Conservation (phyloP, 2,113 vertebrate genomes). For the Aleadryas rufinucha region DNA sequence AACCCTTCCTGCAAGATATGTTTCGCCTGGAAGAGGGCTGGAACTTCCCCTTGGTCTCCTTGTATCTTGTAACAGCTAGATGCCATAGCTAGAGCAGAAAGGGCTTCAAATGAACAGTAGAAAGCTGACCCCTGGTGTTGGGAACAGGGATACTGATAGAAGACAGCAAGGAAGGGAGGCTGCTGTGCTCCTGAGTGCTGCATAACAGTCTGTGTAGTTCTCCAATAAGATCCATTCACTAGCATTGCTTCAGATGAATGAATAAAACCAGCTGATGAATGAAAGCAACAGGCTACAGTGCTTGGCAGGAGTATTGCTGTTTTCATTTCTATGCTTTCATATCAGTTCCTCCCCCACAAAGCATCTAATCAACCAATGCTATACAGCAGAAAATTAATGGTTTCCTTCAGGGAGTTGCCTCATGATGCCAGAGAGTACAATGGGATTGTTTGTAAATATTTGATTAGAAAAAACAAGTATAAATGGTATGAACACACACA, state of each 20-base stretch:
- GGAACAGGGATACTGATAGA: not conserved
- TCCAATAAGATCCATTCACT: not conserved
- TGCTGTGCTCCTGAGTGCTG: not conserved
- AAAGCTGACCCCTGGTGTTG: conserved; percentile 31
- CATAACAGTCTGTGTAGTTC: not conserved
- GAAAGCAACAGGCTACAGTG: conserved; percentile 10
- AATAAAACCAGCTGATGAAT: not conserved
- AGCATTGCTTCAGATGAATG: not conserved
- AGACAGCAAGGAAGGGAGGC: not conserved
- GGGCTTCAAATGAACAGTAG: not conserved
- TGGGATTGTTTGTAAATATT: conserved; percentile 40
- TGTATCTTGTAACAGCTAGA: not conserved
- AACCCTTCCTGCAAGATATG: not conserved
- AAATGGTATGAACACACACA: not conserved
- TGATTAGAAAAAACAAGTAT: conserved; percentile 22
- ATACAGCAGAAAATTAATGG: conserved; percentile 39
- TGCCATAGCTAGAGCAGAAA: not conserved
- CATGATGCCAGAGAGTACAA: not conserved
- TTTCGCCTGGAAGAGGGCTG: not conserved
- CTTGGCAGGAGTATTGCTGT: conserved; percentile 30
- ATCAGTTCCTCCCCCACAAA: conserved; percentile 29
- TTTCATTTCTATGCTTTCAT: conserved; percentile 35
- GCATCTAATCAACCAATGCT: conserved; percentile 6
- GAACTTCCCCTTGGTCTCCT: not conserved
- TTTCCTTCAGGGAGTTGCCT: conserved; percentile 12